Evolutionary conservation across 2,888 invertebrate genomes (phyloP), one percentile per base, ranked within the genome.

Genomic region (Diploptera punctata): DNA sequence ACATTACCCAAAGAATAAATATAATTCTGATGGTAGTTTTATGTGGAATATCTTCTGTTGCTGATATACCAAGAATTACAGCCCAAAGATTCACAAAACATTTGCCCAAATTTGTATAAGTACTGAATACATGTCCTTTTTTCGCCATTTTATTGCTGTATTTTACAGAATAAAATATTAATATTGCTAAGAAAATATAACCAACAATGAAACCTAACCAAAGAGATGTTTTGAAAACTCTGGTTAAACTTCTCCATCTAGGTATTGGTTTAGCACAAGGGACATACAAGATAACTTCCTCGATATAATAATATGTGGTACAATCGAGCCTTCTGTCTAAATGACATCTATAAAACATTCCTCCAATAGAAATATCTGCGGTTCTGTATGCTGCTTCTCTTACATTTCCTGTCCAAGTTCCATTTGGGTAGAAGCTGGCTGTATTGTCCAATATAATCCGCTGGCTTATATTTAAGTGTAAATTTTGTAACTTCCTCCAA

Each of bases 251-350:
- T 84, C 82, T 79, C 82, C 83, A 81, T 85, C 67, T 83, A 86
- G 5, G 87, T 86, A 5, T 78, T 83, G 74, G 77, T 79, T 47
- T 78, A 84, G 18, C 84, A 86, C 76, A 77, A 77, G 16, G 87
- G 87, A 13, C 77, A 79, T 33, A 79, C 87, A 13, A 77, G 79
- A 21, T 82, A 86, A 1, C 83, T 84, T 71, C 86, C 85, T 1
- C 80, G 80, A 44, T 78, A 75, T 38, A 86, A 19, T 68, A 31
- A 1, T 49, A 52, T 31, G 33, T 21, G 7, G 68, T 47, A 21
- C 33, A 68, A 21, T 68, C 68, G 7, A 68, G 13, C 3, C 10
- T 19, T 21, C 26, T 26, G 9, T 18, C 29, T 52, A 65, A 43
- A 16, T 44, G 65, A 5, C 65, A 65, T 10, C 65, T 21, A 16